Percentiles rank a stretch among this genome's conserved stretches.
Evolutionary conservation across 2,797 vertebrate genomes (phyloP).

Genomic region (Brachyalestes nurse): DNA sequence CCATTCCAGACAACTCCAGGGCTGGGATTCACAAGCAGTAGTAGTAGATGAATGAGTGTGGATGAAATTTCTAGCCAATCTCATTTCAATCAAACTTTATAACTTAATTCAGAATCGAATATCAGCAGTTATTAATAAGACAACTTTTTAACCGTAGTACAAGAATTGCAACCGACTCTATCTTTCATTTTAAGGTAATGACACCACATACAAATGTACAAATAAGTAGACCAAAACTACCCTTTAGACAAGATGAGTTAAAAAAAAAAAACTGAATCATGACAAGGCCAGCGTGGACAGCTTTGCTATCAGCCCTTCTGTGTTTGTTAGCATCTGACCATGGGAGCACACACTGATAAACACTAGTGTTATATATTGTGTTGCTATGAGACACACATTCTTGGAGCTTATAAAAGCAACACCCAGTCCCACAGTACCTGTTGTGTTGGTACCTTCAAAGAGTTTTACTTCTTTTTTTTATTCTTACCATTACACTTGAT

Average conservation of each 20-base stretch:
- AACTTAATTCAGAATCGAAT: background rate
- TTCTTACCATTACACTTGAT: background rate
- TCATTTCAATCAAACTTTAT: background rate
- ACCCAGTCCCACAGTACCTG: conserved; percentile 5
- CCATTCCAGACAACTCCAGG: no score
- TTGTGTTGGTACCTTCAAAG: conserved; percentile 5
- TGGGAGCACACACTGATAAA: conserved; percentile 31
- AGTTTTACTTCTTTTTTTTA: background rate
- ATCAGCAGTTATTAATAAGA: background rate
- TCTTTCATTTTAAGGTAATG: background rate
- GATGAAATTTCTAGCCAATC: no score
- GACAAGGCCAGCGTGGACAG: background rate
- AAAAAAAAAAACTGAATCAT: conserved; percentile 4
- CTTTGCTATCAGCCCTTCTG: conserved; percentile 21
- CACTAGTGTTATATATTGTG: conserved; percentile 22
- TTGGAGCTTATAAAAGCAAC: conserved; percentile 32
- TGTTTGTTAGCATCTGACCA: conserved; percentile 19
- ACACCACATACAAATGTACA: background rate
- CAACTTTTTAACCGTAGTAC: background rate
- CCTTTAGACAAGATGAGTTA: background rate
- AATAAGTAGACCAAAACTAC: background rate
- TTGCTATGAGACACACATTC: conserved; percentile 35
- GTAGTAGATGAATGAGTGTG: no score
- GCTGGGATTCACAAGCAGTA: no score
- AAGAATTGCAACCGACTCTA: background rate